phyloP scores from a whole-genome alignment of 2,797 vertebrate species.

The Podarcis siculus region DNA sequence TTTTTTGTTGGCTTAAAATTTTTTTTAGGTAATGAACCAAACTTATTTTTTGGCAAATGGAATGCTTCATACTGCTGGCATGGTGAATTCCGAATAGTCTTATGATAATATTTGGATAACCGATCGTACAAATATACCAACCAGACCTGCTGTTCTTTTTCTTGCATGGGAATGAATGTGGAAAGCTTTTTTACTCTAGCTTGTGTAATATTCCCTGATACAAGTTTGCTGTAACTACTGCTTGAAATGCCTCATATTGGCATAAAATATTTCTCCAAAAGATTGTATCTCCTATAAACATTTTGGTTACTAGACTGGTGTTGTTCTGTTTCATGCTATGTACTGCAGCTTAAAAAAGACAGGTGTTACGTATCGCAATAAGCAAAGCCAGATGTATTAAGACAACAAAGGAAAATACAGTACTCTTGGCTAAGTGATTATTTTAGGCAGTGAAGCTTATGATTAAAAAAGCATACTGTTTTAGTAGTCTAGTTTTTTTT shows the following conservation, averaged over 20 bases:
- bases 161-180: slow-evolving; percentile 4
- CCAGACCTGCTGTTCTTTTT: neutral
- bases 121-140: neutral
- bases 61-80: slow-evolving; percentile 11
- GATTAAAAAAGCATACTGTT: neutral
- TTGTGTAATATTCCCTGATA: neutral
- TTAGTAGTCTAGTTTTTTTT: neutral
- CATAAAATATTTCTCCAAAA: neutral
- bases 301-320: neutral
- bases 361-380: neutral
- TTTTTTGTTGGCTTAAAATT: slow-evolving; percentile 25
- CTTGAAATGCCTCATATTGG: neutral
- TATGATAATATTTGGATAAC: slow-evolving; percentile 29
- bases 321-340: neutral
- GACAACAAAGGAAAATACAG: neutral
- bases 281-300: neutral
- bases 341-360: neutral
- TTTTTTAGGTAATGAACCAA: neutral
- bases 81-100: slow-evolving; percentile 11
- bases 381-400: slow-evolving; percentile 26
- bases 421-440: neutral
- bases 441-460: slow-evolving; percentile 18
- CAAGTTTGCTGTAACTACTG: neutral
- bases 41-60: slow-evolving; percentile 35
- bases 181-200: neutral